Evolutionary conservation across 1,140 invertebrate species (phyloP).

Genomic region (Drosophila melanogaster): DNA sequence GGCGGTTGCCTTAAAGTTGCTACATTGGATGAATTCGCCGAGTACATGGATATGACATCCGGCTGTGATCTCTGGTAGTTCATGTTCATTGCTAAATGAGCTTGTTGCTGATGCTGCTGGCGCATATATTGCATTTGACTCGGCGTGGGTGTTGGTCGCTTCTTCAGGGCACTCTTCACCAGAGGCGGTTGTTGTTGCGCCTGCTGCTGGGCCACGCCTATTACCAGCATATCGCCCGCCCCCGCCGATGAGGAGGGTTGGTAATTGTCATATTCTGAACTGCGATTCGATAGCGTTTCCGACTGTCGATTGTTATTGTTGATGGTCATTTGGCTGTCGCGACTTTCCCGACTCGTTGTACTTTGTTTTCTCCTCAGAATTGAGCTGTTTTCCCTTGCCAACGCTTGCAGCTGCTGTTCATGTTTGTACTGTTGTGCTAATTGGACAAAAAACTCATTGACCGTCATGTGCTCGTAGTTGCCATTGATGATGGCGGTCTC

Average conservation of each 20-base stretch:
- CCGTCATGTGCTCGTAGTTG: slow-evolving; percentile 77
- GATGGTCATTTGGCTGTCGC: slow-evolving; percentile 48
- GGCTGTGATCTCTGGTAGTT: slow-evolving; percentile 50
- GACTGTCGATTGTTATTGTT: slow-evolving; percentile 68
- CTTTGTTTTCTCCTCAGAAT: slow-evolving; percentile 67
- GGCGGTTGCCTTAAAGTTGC: slow-evolving; percentile 76
- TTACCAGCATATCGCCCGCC: slow-evolving; percentile 65
- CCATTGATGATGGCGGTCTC: slow-evolving; percentile 77
- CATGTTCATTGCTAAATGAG: slow-evolving; percentile 44
- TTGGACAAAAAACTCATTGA: slow-evolving; percentile 77
- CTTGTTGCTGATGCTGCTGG: slow-evolving; percentile 43
- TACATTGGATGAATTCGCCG: slow-evolving; percentile 79
- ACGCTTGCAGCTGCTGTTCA: slow-evolving; percentile 61
- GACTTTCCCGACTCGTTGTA: slow-evolving; percentile 54
- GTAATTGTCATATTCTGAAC: slow-evolving; percentile 81
- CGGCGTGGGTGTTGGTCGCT: slow-evolving; percentile 65
- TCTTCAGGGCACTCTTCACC: slow-evolving; percentile 73
- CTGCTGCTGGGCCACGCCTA: slow-evolving; percentile 72
- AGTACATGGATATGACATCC: slow-evolving; percentile 76
- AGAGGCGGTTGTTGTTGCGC: slow-evolving; percentile 61
- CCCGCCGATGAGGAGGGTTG: slow-evolving; percentile 42
- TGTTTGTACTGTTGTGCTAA: slow-evolving; percentile 77
- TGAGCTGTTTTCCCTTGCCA: slow-evolving; percentile 50
- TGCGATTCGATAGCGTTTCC: slow-evolving; percentile 78
- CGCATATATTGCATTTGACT: slow-evolving; percentile 62